Base-by-base conservation (phyloP, 1,140 invertebrate species). In the Drosophila kikkawai region DNA sequence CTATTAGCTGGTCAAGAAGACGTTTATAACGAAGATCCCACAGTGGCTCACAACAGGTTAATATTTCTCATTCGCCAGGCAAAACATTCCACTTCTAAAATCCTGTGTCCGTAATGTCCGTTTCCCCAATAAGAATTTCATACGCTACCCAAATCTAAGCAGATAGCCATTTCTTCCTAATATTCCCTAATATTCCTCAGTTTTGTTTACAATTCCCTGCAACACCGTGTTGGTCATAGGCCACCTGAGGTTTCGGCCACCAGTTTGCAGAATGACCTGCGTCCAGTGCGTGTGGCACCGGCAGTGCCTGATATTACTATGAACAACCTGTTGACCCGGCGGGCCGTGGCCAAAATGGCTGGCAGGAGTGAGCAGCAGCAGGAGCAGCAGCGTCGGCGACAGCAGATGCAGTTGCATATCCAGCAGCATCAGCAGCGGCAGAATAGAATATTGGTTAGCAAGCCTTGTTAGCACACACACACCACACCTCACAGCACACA, bases 181-280 rank as follows among this genome's bases (percentile, higher is more conserved):
- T 44, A 12, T 34, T 32, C 41, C 64, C 45, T 22, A 22, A 22
- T 22, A 22, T 22, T 22, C 22, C 22, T 71, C 74, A 91, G 87
- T 91, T 91, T 82, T 87, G 82, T 91, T 87, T 91, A 91, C 87
- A 91, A 91, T 84, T 91, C 87, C 65, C 68, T 91, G 67, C 87
- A 80, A 79, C 80, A 87, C 69, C 77, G 47, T 53, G 75, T 75
- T 36, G 67, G 37, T 50, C 61, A 47, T 74, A 76, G 78, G 65
- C 57, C 57, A 50, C 75, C 71, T 19, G 50, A 87, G 66, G 73
- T 87, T 50, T 91, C 82, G 55, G 50, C 75, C 15, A 81, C 73
- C 64, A 90, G 84, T 36, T 53, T 91, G 76, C 88, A 85, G 67
- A 91, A 57, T 22, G 88, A 91, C 59, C 59, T 91, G 55, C 75